Evolutionary conservation across 2,888 invertebrate genomes (phyloP).

Genomic region (Chloromyia formosa): DNA sequence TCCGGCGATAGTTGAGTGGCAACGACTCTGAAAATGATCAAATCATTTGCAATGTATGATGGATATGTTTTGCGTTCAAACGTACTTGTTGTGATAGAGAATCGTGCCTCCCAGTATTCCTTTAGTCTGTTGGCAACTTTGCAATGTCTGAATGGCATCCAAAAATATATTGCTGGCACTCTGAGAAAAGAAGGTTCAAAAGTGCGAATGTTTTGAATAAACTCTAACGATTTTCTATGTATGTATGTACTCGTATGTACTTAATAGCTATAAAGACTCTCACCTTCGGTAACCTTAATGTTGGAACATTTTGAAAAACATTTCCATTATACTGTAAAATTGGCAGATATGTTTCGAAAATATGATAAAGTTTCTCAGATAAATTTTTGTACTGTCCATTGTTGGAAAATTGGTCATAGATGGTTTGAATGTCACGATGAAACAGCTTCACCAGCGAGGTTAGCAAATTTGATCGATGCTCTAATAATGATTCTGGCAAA

Average conservation of each 20-base stretch:
- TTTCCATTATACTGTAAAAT: conserved; percentile 85
- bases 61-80: conserved; percentile 45
- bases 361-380: conserved; percentile 80
- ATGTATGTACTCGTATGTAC: no score
- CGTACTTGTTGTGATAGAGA: conserved; percentile 88
- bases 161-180: conserved; percentile 87
- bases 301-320: conserved; percentile 83
- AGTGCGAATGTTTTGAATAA: no score
- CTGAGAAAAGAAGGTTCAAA: conserved; percentile 71
- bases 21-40: conserved; percentile 76
- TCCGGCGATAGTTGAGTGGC: conserved; percentile 79
- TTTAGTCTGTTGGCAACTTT: conserved; percentile 80
- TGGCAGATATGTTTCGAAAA: conserved; percentile 90
- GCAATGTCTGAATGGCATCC: conserved; percentile 86
- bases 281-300: conserved; percentile 83
- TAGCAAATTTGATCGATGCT: conserved; percentile 79
- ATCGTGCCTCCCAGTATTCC: conserved; percentile 86
- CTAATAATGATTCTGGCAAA: conserved; percentile 82
- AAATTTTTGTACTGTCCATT: conserved; percentile 66
- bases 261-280: no score
- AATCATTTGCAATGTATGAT: no score
- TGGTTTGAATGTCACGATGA: conserved; percentile 81
- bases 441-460: conserved; percentile 82
- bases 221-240: no score
- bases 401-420: conserved; percentile 69